Conservation (phyloP, 2,113 vertebrate species). For the Brevimyrus niger region DNA sequence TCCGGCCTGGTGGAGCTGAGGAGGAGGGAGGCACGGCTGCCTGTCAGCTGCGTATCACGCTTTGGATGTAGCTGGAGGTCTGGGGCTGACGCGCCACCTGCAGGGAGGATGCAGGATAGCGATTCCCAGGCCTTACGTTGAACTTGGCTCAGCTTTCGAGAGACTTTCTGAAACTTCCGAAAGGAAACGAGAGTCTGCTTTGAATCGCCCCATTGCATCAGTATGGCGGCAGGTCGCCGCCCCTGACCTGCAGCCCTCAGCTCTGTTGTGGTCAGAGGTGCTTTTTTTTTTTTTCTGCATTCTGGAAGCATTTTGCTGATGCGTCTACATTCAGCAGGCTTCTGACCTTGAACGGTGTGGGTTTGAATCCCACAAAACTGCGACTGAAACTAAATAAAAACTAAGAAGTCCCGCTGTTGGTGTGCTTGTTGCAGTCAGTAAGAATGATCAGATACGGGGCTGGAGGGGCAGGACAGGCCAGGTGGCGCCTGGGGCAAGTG, state of each 20-base stretch:
- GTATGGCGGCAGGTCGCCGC: not conserved
- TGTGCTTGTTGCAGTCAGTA: not conserved
- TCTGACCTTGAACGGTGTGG: not conserved
- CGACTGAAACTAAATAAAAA: not conserved
- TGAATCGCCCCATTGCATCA: not conserved
- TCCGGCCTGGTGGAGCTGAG: not conserved
- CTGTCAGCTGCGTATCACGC: not conserved
- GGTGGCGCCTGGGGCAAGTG: not conserved
- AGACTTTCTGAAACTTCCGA: not conserved
- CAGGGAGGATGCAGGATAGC: not conserved
- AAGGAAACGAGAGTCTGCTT: not conserved
- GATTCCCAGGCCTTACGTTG: not conserved
- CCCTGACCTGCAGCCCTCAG: not conserved
- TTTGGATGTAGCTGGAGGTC: not conserved
- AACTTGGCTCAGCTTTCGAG: not conserved
- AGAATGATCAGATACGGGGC: not conserved
- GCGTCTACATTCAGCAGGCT: not conserved
- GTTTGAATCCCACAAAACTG: not conserved
- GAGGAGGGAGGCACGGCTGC: not conserved
- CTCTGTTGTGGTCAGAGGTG: slow-evolving; percentile 4
- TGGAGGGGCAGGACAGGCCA: not conserved
- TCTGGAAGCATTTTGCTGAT: not conserved
- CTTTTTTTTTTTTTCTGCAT: slow-evolving; percentile 4
- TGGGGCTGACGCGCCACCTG: not conserved
- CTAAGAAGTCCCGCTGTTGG: not conserved